phyloP scores from a whole-genome alignment of 2,797 vertebrate species.

The Saxicola maurus region DNA sequence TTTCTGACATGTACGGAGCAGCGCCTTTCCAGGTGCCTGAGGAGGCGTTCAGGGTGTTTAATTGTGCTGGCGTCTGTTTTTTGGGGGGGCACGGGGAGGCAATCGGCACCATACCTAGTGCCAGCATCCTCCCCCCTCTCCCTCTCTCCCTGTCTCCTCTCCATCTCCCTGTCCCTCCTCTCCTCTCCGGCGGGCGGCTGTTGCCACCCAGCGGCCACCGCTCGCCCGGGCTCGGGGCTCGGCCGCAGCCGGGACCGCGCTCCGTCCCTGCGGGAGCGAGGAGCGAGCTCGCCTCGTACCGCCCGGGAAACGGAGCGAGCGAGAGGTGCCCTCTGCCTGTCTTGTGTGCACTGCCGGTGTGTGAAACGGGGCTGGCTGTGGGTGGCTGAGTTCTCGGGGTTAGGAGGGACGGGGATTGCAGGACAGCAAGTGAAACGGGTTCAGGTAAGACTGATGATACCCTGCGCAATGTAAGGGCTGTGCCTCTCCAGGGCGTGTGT shows the following conservation, averaged over 20 bases:
- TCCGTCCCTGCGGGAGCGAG: neutral
- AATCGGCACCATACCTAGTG: neutral
- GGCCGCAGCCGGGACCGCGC: neutral
- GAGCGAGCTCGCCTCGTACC: accelerated
- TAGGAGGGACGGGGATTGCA: neutral
- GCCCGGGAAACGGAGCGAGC: neutral
- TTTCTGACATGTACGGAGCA: no score
- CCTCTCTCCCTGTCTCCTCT: neutral
- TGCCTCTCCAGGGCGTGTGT: accelerated
- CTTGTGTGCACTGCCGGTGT: accelerated
- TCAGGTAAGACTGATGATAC: neutral
- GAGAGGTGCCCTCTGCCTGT: no score
- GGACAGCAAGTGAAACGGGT: neutral
- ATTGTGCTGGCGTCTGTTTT: neutral
- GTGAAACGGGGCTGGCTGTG: accelerated
- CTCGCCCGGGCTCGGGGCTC: neutral
- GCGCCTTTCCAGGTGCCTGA: neutral
- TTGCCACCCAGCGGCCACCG: conserved; percentile 68
- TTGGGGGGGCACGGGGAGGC: neutral
- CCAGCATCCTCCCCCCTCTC: neutral
- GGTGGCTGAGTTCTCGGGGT: neutral
- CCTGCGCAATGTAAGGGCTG: neutral
- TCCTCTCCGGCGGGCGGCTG: neutral
- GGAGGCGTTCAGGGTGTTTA: neutral
- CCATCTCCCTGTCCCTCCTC: neutral